These are phyloP conservation scores for Hypomecis punctinalis DNA, from an alignment of 2,888 invertebrate genomes.

Conservation along the genomic window DNA sequence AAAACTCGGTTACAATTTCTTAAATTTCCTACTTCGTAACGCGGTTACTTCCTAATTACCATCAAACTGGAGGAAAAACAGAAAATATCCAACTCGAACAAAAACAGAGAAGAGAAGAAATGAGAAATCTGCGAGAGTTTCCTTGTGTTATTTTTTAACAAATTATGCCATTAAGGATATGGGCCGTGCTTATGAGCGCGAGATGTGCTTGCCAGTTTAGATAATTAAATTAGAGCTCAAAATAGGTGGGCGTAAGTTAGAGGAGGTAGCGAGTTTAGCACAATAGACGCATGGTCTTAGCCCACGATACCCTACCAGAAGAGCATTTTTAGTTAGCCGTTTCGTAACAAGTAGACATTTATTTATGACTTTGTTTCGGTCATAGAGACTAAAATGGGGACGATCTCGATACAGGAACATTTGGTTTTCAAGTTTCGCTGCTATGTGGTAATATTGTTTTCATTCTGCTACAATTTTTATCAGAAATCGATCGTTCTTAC, in stretches of 20 bases:
- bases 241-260: slow-evolving; percentile 28
- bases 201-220: slow-evolving; percentile 49
- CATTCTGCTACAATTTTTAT: too few relatives aligned
- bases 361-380: too few relatives aligned
- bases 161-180: slow-evolving; percentile 44
- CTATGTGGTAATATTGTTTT: too few relatives aligned
- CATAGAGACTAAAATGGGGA: too few relatives aligned
- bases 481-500: too few relatives aligned
- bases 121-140: slow-evolving; percentile 29
- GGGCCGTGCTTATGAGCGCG: slow-evolving; percentile 41
- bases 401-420: too few relatives aligned
- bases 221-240: slow-evolving; percentile 56
- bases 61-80: slow-evolving; percentile 25
- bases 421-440: too few relatives aligned
- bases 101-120: slow-evolving; percentile 28
- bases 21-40: slow-evolving; percentile 14
- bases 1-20: slow-evolving; percentile 18
- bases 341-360: too few relatives aligned
- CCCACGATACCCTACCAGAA: too few relatives aligned
- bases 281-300: too few relatives aligned
- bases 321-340: too few relatives aligned
- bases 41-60: slow-evolving; percentile 28
- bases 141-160: slow-evolving; percentile 44
- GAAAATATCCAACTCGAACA: slow-evolving; percentile 23
- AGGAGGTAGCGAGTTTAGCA: background rate